phyloP scores from a whole-genome alignment of 2,113 vertebrate species.

The Barbus barbus region DNA sequence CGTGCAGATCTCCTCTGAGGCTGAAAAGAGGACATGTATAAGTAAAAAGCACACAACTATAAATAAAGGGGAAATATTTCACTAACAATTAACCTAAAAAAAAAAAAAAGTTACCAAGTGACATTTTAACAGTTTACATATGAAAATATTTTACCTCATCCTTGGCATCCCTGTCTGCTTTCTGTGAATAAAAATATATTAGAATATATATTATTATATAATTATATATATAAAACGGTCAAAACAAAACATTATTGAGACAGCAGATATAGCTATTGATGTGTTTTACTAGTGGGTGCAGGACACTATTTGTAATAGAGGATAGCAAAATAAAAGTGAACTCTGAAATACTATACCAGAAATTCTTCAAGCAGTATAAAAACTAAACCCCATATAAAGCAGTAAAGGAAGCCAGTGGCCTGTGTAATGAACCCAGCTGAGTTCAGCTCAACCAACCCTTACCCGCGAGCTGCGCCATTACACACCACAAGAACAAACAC shows the following conservation, averaged over 20 bases:
- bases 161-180: conserved; percentile 79
- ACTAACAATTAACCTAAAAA: background rate
- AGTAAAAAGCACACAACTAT: background rate
- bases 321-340: no score
- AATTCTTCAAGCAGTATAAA: no score
- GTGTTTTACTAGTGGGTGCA: no score
- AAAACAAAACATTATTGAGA: no score
- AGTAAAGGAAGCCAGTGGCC: background rate
- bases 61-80: conserved; percentile 22
- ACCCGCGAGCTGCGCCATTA: conserved; percentile 65
- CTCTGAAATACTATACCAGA: no score
- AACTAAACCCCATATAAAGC: fast-evolving
- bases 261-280: no score
- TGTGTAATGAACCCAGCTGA: background rate
- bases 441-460: conserved; percentile 28
- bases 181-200: conserved; percentile 58
- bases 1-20: conserved; percentile 93
- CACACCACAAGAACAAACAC: conserved; percentile 78
- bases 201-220: no score
- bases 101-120: background rate
- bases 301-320: no score
- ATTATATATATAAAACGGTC: no score
- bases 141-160: conserved; percentile 79
- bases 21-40: conserved; percentile 70
- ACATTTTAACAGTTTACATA: background rate